phyloP scores from a whole-genome alignment of 1,140 invertebrate species.

The Ephestia elutella region DNA sequence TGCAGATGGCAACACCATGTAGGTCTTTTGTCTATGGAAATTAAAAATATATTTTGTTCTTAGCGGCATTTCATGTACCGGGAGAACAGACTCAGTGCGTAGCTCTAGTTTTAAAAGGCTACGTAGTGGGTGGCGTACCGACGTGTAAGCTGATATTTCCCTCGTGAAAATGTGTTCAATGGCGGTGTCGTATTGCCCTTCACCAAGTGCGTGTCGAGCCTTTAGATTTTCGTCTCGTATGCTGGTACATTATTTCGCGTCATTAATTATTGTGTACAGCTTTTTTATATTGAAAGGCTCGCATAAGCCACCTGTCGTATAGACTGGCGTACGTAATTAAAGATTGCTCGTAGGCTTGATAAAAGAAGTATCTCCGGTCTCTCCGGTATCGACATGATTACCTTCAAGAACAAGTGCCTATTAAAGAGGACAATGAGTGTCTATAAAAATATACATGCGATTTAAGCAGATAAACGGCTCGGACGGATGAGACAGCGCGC shows the following conservation, averaged over 20 bases:
- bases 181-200: constrained; percentile 57
- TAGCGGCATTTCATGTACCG: constrained; percentile 19
- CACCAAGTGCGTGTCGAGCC: constrained; percentile 43
- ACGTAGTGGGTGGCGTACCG: constrained; percentile 63
- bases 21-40: constrained; percentile 21
- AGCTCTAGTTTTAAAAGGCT: constrained; percentile 34
- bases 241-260: constrained; percentile 71
- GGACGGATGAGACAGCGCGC: constrained; percentile 16
- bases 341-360: constrained; percentile 33
- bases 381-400: constrained; percentile 34
- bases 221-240: constrained; percentile 70
- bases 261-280: constrained; percentile 65
- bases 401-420: constrained; percentile 31
- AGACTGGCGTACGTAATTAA: constrained; percentile 56
- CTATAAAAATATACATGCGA: constrained; percentile 3
- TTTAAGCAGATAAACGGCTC: constrained; percentile 6
- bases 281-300: constrained; percentile 39
- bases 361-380: constrained; percentile 35
- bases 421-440: background rate
- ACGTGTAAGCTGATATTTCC: constrained; percentile 68
- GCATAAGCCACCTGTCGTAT: constrained; percentile 61
- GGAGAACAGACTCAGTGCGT: constrained; percentile 23
- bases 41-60: constrained; percentile 7
- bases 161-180: constrained; percentile 69
- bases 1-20: constrained; percentile 11